Base-by-base conservation (phyloP, 2,797 vertebrate species). In the Pipistrellus pygmaeus region DNA sequence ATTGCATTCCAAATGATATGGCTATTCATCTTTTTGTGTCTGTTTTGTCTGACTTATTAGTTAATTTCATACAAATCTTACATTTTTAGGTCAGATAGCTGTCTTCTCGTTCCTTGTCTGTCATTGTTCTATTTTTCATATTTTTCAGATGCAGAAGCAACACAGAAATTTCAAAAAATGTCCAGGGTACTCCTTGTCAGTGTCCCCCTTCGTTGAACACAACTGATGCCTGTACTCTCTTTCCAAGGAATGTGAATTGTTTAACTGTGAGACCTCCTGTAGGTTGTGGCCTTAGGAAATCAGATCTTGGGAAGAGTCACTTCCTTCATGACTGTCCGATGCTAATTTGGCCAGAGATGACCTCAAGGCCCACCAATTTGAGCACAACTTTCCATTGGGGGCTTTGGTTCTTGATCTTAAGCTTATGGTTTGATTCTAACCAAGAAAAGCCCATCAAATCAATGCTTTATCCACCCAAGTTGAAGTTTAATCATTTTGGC, bases 71-170 rank as follows among this genome's bases (percentile, higher is more conserved):
- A 51, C 35, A 90, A 96, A 55, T 92, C 78, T 94, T 95, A 93
- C 57, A 90, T 80, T 86, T 97, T 96, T 91, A 93, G 75, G 38
- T 93, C 87, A 93, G 64, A 66, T 96, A 94, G 53, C 53, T 95
- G 66, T 75, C 71, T 80, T 60, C 60, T 91, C 38, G n/a, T 94
- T 94, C 77, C 41, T 88, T 95, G 77, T 96, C 92, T 97, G 92
- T 93, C 89, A 83, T 90, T 94, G 81, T 94, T 95, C 96, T 96
- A 30, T 96, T 95, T 95, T 95, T 97, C 84, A 0, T 97, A 93
- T 95, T 95, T 97, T 97, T 97, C 95, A 96, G 93, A 95, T 97
- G 94, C 90, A 97, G 96, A 96, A 95, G 82, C 95, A 94, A 90
- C 95, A 92, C 94, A 95, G 93, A 96, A 90, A 96, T 97, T 96